Evolutionary conservation across 1,140 invertebrate genomes (phyloP), one percentile per base, ranked within the genome.

Genomic region (Drosophila sp.): DNA sequence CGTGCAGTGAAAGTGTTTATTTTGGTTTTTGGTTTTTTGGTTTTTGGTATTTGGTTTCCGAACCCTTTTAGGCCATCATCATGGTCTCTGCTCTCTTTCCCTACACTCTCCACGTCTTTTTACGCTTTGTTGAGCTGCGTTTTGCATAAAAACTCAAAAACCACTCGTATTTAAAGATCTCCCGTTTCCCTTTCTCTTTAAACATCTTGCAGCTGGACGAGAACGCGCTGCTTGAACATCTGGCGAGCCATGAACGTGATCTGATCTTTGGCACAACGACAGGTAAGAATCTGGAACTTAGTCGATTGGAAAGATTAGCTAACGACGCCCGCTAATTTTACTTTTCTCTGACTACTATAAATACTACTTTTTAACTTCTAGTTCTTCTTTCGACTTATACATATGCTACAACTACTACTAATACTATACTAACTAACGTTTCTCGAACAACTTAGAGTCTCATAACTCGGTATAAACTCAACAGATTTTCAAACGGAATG

Each of bases 251-350:
- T 45, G 90, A 91, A 73, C 70, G 76, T n/a, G 73, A 84, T 14
- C 59, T 91, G 71, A 80, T 91, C 73, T 91, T 91, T 75, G 90
- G 90, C 71, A 76, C 84, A 27, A 48, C 78, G 34, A 18, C 62
- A 40, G 61, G 59, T 75, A 65, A 69, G 62, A 53, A 58, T 72
- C 83, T 86, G 34, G 50, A 9, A 34, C 58, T 48, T 76, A 87
- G 43, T 70, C 38, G 43, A 61, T 63, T 62, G 82, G 57, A 82
- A 86, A 87, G 82, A 87, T 86, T 69, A 87, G 66, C 45, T 56
- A 8, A 9, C 11, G 7, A 29, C 21, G 9, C 7, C 38, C 13
- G 21, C 9, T 27, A 48, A 7, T 18, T 11, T 16, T 25, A 9
- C 11, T 54, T n/a, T 43, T 16, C 40, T 13, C 4, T n/a, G 11